A percentile compares a stretch with the other conserved stretches of the same genome.
These are phyloP conservation scores for Macrobrachium nipponense DNA, from an alignment of 1,140 invertebrate genomes.

Conservation along the genomic window DNA sequence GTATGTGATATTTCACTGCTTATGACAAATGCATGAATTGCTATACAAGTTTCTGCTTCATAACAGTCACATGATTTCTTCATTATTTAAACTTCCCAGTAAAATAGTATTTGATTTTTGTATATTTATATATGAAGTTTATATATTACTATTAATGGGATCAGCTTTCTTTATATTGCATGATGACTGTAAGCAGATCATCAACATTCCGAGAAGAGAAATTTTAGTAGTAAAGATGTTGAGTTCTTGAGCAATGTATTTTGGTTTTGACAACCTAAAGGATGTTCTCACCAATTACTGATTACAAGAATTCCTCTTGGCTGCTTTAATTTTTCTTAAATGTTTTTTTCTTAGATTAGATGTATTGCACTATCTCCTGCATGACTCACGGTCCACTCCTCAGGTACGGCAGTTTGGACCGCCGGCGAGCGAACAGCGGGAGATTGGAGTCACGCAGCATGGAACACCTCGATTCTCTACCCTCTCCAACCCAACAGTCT, in stretches of 20 bases:
- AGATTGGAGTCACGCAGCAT: constrained; percentile 64
- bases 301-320: background rate
- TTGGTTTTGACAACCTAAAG: background rate
- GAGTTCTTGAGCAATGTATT: too few species aligned
- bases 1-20: constrained; percentile 25
- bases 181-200: constrained; percentile 33
- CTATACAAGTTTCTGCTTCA: background rate
- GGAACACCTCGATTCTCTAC: constrained; percentile 64
- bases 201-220: background rate
- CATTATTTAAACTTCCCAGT: constrained; percentile 5
- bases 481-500: constrained; percentile 45
- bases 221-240: background rate
- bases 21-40: background rate
- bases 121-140: constrained; percentile 3
- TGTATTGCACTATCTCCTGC: constrained; percentile 44
- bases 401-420: constrained; percentile 76
- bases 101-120: constrained; percentile 14
- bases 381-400: constrained; percentile 57
- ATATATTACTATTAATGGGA: too few species aligned
- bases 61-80: constrained; percentile 42
- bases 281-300: background rate
- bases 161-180: constrained; percentile 15
- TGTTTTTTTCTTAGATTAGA: constrained; percentile 23
- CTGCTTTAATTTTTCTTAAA: background rate
- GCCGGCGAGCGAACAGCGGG: constrained; percentile 71